A percentile compares a stretch with the other conserved stretches of the same genome.
Evolutionary conservation across 1,140 invertebrate genomes (phyloP).

Genomic region (Amphibalanus amphitrite): DNA sequence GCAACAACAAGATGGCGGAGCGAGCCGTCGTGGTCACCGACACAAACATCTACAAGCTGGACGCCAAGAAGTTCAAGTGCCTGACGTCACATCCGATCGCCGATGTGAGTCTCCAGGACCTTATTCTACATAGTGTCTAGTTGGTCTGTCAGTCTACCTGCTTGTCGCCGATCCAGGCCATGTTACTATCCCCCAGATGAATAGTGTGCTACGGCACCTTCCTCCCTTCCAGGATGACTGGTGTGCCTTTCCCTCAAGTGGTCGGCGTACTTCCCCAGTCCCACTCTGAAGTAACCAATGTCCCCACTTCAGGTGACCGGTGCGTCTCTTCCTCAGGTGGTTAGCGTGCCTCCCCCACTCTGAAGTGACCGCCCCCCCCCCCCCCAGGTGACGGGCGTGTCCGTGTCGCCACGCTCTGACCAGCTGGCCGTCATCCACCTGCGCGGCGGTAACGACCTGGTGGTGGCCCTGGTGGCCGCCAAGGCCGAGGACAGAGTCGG

Average conservation of each 20-base stretch:
- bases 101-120: conserved; percentile 54
- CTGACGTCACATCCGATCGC: conserved; percentile 64
- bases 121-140: too few species aligned
- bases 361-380: too few species aligned
- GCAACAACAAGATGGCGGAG: conserved; percentile 72
- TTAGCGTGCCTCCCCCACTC: not conserved
- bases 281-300: too few species aligned
- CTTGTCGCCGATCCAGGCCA: too few species aligned
- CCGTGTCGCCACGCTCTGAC: conserved; percentile 54
- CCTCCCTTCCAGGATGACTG: too few species aligned
- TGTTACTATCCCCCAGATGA: too few species aligned
- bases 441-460: conserved; percentile 71
- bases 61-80: conserved; percentile 60
- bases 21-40: conserved; percentile 78
- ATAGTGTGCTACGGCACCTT: too few species aligned
- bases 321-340: too few species aligned
- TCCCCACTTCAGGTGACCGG: too few species aligned
- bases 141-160: too few species aligned
- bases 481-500: conserved; percentile 40
- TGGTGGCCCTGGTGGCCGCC: conserved; percentile 49
- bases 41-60: conserved; percentile 71
- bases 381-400: conserved; percentile 52
- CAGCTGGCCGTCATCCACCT: conserved; percentile 81
- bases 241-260: too few species aligned
- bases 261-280: too few species aligned